These are phyloP conservation scores for Hanleya hanleyi DNA, from an alignment of 2,888 invertebrate species.

Conservation along the genomic window DNA sequence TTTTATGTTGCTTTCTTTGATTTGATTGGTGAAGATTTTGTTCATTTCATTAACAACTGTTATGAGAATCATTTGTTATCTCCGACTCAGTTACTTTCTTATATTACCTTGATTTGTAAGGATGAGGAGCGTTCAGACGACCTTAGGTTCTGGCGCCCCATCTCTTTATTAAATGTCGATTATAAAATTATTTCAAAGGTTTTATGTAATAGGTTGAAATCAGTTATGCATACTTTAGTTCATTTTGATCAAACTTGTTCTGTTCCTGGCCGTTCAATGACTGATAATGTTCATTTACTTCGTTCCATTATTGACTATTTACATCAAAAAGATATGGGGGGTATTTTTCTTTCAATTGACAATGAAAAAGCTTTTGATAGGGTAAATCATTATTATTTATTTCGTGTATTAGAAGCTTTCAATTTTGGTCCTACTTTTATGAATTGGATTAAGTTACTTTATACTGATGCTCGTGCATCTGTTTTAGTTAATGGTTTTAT, in stretches of 20 bases:
- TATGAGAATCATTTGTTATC: neutral
- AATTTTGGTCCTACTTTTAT: conserved; percentile 40
- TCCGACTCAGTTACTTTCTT: neutral
- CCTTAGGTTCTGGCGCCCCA: conserved; percentile 44
- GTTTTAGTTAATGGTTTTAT: conserved; percentile 8
- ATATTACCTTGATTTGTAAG: conserved; percentile 38
- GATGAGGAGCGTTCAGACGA: conserved; percentile 24
- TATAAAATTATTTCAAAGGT: conserved; percentile 44
- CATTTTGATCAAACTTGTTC: conserved; percentile 41
- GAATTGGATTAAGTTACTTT: conserved; percentile 42
- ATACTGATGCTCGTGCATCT: conserved; percentile 12
- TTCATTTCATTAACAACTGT: neutral
- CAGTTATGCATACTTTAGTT: conserved; percentile 32
- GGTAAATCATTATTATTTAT: conserved; percentile 43
- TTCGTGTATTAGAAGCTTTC: conserved; percentile 33
- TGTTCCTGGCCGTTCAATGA: conserved; percentile 40
- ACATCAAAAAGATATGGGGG: conserved; percentile 33
- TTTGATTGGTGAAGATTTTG: neutral
- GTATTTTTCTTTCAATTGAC: conserved; percentile 40
- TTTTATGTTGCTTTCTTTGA: conserved; percentile 12
- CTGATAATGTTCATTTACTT: conserved; percentile 41
- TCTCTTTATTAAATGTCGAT: conserved; percentile 43
- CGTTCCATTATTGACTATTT: conserved; percentile 40
- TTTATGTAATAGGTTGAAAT: conserved; percentile 32
- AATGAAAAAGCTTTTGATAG: conserved; percentile 46